Conservation (phyloP, 1,140 invertebrate genomes). For the Calephelis nemesis region DNA sequence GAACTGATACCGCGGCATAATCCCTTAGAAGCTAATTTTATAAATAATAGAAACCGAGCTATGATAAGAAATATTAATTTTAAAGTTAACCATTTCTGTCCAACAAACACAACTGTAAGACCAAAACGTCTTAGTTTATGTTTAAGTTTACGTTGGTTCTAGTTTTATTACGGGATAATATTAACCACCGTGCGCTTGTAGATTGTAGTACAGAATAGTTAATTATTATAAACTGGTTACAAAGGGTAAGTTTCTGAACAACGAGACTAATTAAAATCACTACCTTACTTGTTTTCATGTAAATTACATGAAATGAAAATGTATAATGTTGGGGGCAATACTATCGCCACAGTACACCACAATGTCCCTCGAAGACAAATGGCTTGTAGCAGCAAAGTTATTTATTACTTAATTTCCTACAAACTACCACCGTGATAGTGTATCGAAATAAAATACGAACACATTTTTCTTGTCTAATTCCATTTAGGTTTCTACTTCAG, state of each 20-base stretch:
- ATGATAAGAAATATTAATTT: too few species aligned
- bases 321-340: constrained; percentile 1
- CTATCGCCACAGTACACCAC: neutral
- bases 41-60: too few species aligned
- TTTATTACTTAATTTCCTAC: constrained; percentile 6
- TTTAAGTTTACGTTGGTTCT: too few species aligned
- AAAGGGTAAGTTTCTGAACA: neutral
- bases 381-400: neutral
- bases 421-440: neutral
- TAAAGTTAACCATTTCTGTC: too few species aligned
- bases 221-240: too few species aligned
- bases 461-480: constrained; percentile 8
- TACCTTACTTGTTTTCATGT: constrained; percentile 6
- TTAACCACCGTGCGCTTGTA: too few species aligned
- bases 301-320: constrained; percentile 8
- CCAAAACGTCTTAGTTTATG: too few species aligned
- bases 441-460: neutral
- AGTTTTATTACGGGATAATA: too few species aligned
- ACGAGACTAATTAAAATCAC: neutral
- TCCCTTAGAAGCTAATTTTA: too few species aligned
- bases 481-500: neutral
- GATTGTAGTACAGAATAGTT: too few species aligned
- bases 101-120: too few species aligned
- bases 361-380: constrained; percentile 3
- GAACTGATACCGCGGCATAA: too few species aligned